phyloP scores from a whole-genome alignment of 1,140 invertebrate genomes.

The Drosophila aff. region DNA sequence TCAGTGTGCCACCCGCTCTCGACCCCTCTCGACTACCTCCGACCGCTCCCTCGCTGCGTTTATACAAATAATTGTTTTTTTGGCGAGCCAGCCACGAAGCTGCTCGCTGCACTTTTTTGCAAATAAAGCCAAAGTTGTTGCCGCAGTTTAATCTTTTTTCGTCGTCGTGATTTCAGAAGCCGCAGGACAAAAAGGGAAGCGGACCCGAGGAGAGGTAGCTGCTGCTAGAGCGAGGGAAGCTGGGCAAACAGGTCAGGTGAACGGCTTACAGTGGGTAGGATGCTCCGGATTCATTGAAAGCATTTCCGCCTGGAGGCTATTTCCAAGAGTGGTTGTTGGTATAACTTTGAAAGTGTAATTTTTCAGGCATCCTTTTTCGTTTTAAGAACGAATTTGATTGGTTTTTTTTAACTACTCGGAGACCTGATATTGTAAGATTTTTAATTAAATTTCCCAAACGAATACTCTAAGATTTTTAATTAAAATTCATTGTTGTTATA shows the following conservation, averaged over 20 bases:
- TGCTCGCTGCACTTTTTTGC: constrained; percentile 46
- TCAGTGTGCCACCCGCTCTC: constrained; percentile 31
- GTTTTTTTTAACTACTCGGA: neutral
- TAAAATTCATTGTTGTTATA: neutral
- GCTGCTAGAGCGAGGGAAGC: constrained; percentile 15
- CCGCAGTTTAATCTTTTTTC: constrained; percentile 67
- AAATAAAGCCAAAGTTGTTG: constrained; percentile 68
- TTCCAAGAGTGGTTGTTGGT: neutral
- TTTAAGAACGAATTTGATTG: neutral
- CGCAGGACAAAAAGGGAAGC: constrained; percentile 9
- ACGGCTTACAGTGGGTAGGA: constrained; percentile 35
- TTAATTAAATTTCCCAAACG: neutral
- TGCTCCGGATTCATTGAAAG: constrained; percentile 5
- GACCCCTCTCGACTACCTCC: neutral
- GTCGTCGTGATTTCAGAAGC: constrained; percentile 50
- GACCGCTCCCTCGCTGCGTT: constrained; percentile 11
- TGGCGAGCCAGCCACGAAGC: constrained; percentile 55
- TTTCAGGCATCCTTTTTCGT: neutral
- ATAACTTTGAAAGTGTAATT: neutral
- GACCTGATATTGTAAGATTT: neutral
- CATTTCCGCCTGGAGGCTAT: constrained; percentile 2
- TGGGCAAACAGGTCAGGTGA: constrained; percentile 48
- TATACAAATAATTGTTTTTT: constrained; percentile 81
- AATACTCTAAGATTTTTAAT: neutral
- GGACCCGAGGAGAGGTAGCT: constrained; percentile 21